Base-by-base conservation (phyloP, 1,140 invertebrate species). In the Chelonus insularis region DNA sequence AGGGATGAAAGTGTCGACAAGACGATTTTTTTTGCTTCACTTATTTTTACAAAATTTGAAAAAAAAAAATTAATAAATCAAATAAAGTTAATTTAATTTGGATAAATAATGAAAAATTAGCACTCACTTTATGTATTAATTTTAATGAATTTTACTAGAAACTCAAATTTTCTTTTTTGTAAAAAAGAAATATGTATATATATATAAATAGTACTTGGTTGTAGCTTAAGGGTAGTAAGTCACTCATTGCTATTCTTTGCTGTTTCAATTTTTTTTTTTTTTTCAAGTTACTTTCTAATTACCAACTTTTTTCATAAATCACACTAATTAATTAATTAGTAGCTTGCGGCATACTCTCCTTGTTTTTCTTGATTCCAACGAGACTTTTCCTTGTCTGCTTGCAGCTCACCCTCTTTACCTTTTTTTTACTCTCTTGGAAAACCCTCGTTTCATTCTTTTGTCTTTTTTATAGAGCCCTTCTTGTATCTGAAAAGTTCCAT, bases 281-380 rank as follows among this genome's bases (percentile, higher is more conserved):
- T 68, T 39, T 72, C 67, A 76, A 75, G 75, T 80, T 82, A 82
- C 80, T 83, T 82, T 82, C 80, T 81, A 82, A 82, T 83, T 82
- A 82, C 77, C 68, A 82, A 82, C 81, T 82, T 81, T 82, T 82
- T 78, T 83, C 79, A 82, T 83, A 82, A 82, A 82, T 82, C 80
- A 80, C 77, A 80, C 77, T 81, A 82, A 81, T 82, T 81, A 82
- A 81, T 82, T 81, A 82, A 82, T 82, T 82, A 81, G 78, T 77
- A 72, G 71, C 68, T 66, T 57, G 57, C 65, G 66, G 69, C 43
- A 16, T 37, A 14, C 29, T 48, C 34, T 51, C 37, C 39, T 34
- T 14, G 20, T 2, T 36, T 57, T 51, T 41, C 39, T 34, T 14
- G 20, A 6, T 36, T 57, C 58, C 57, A 58, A 61, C 51, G 34